These are phyloP conservation scores for Colistium nudipinnis DNA, from an alignment of 2,113 vertebrate genomes.

Conservation along the genomic window DNA sequence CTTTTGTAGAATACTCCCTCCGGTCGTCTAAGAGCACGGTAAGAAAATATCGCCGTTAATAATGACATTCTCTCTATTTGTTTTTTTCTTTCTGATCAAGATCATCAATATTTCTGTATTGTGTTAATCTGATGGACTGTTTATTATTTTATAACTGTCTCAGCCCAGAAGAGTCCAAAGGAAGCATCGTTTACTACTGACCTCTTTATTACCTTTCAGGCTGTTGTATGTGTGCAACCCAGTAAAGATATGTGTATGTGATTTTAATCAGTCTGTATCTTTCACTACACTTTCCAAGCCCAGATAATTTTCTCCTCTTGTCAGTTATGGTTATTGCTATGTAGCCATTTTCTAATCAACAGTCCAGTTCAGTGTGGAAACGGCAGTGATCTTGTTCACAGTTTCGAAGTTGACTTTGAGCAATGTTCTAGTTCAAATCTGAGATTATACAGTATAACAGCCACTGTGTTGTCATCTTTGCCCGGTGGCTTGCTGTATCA, in stretches of 20 bases:
- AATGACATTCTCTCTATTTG: neutral
- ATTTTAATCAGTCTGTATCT: conserved; percentile 54
- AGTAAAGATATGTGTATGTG: conserved; percentile 15
- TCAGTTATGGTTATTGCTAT: conserved; percentile 3
- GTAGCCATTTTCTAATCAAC: conserved; percentile 34
- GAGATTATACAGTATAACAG: neutral
- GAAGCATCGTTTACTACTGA: neutral
- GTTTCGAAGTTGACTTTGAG: conserved; percentile 7
- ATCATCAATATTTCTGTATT: too few species aligned
- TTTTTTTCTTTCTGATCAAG: neutral
- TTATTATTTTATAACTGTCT: too few species aligned
- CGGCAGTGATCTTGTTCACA: conserved; percentile 26
- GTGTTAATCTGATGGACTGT: too few species aligned
- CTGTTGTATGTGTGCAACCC: conserved; percentile 14
- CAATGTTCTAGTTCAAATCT: neutral
- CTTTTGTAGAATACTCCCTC: conserved; percentile 88
- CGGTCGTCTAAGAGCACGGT: conserved; percentile 92
- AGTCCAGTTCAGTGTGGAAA: conserved; percentile 20
- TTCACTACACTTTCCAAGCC: conserved; percentile 18
- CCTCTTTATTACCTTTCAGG: conserved; percentile 20
- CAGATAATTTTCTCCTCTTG: conserved; percentile 13
- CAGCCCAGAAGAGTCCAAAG: too few species aligned
- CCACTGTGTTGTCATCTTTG: neutral
- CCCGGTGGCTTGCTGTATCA: neutral
- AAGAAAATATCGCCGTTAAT: conserved; percentile 50